These are phyloP conservation scores for Rhinoraja longicauda DNA, from an alignment of 2,797 vertebrate genomes.

Conservation along the genomic window DNA sequence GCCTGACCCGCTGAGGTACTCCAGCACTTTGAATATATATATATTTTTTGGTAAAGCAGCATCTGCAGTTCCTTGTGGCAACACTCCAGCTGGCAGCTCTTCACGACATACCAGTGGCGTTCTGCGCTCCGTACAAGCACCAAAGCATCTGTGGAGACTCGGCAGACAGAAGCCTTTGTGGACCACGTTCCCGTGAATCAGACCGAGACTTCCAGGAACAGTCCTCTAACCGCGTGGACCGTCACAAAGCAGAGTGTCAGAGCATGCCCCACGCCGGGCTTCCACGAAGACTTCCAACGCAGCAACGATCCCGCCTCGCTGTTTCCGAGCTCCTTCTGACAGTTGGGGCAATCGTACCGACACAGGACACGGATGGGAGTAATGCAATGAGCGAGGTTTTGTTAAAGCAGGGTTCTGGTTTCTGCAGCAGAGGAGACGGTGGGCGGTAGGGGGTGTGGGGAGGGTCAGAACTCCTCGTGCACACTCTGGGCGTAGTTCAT, in stretches of 20 bases:
- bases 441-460: too few species aligned
- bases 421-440: background rate
- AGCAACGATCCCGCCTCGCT: background rate
- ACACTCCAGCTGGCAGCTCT: background rate
- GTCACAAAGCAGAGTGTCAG: background rate
- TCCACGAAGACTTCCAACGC: background rate
- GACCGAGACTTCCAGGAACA: background rate
- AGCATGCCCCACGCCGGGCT: background rate
- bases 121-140: background rate
- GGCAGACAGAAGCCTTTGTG: background rate
- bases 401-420: background rate
- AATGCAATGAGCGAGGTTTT: slow-evolving; percentile 8
- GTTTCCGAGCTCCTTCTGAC: background rate
- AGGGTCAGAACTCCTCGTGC: slow-evolving; percentile 86
- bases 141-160: background rate
- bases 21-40: too few species aligned
- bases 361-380: background rate
- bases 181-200: background rate
- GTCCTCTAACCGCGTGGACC: background rate
- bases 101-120: background rate
- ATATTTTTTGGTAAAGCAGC: too few species aligned
- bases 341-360: background rate
- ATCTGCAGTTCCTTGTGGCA: too few species aligned
- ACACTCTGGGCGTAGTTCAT: slow-evolving; percentile 96
- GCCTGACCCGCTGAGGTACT: too few species aligned